Evolutionary conservation across 2,888 invertebrate genomes (phyloP).

Genomic region (Drosophila meridionalis): DNA sequence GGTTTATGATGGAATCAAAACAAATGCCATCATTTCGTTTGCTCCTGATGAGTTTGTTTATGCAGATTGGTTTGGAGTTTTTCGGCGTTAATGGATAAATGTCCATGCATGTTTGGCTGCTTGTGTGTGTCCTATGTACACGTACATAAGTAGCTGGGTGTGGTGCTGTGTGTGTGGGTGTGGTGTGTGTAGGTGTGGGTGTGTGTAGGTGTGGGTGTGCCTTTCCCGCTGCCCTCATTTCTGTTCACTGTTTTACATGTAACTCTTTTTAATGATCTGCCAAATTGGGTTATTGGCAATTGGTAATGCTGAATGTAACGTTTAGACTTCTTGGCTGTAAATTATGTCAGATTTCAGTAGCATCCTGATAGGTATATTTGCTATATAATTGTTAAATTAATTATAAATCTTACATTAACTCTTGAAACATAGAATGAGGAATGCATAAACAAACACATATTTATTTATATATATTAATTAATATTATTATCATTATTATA

Average conservation of each 20-base stretch:
- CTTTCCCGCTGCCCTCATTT: constrained; percentile 45
- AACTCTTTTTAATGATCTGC: constrained; percentile 52
- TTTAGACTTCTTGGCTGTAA: not conserved
- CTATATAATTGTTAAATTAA: not conserved
- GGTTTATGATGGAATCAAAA: constrained; percentile 79
- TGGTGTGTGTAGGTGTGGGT: constrained; percentile 16
- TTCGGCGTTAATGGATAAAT: constrained; percentile 79
- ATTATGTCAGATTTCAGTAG: no score
- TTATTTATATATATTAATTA: not conserved
- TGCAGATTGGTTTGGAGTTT: constrained; percentile 77
- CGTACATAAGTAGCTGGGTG: constrained; percentile 20
- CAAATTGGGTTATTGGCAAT: not conserved
- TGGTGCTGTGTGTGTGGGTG: not conserved
- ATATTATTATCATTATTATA: not conserved
- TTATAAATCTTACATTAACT: not conserved
- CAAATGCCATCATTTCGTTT: constrained; percentile 67
- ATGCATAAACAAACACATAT: not conserved
- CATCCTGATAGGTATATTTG: not conserved
- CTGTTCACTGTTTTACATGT: constrained; percentile 53
- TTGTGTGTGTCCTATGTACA: constrained; percentile 4
- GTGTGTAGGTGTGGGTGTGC: constrained; percentile 21
- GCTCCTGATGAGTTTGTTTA: constrained; percentile 78
- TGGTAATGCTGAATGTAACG: not conserved
- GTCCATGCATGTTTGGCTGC: constrained; percentile 40
- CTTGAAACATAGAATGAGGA: not conserved